phyloP scores from a whole-genome alignment of 2,888 invertebrate genomes.

The Ophion ellenae region DNA sequence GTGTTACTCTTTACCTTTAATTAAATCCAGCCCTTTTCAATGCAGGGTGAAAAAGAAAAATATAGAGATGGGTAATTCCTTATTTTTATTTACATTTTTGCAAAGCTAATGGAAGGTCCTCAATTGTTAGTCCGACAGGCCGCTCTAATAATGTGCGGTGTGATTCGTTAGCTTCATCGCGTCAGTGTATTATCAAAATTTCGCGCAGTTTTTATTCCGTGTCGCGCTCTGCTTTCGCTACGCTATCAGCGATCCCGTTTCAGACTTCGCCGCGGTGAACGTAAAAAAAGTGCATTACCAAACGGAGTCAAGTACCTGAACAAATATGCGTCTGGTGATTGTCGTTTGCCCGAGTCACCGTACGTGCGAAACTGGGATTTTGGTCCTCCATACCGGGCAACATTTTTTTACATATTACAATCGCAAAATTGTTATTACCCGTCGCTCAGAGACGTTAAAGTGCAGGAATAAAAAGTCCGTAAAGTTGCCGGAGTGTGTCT shows the following conservation, averaged over 20 bases:
- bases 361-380: slow-evolving; percentile 7
- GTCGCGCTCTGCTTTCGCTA: neutral
- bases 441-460: slow-evolving; percentile 31
- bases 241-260: slow-evolving; percentile 28
- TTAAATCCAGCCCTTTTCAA: too few relatives aligned
- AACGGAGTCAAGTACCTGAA: slow-evolving; percentile 50
- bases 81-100: too few relatives aligned
- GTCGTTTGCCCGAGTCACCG: slow-evolving; percentile 20
- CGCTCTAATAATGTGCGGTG: too few relatives aligned
- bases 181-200: too few relatives aligned
- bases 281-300: slow-evolving; percentile 18
- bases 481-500: slow-evolving; percentile 17
- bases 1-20: too few relatives aligned
- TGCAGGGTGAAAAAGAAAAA: too few relatives aligned
- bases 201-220: too few relatives aligned
- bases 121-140: too few relatives aligned
- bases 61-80: too few relatives aligned
- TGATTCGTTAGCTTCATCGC: too few relatives aligned
- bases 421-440: slow-evolving; percentile 59
- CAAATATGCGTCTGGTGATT: slow-evolving; percentile 47
- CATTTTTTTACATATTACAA: slow-evolving; percentile 18
- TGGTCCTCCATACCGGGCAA: neutral
- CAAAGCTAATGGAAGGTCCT: too few relatives aligned
- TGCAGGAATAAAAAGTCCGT: slow-evolving; percentile 10
- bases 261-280: neutral